Evolutionary conservation across 2,888 invertebrate genomes (phyloP).

Genomic region (Parnassius orleans): DNA sequence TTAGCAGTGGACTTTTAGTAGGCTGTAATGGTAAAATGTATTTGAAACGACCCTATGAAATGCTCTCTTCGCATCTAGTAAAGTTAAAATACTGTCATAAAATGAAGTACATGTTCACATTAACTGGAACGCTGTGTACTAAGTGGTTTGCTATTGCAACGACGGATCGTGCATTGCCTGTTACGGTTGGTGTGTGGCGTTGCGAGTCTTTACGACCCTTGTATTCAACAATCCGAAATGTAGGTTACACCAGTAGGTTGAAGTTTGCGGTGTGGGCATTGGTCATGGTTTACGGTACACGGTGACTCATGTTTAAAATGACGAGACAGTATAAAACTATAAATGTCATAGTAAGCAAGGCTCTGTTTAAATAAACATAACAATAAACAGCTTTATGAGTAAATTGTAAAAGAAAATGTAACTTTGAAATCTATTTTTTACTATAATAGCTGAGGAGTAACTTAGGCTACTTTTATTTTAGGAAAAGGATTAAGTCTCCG

Average conservation of each 20-base stretch:
- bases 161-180: conserved; percentile 65
- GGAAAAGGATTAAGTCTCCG: no score
- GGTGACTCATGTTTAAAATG: conserved; percentile 11
- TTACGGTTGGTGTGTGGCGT: conserved; percentile 54
- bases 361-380: no score
- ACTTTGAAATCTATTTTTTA: no score
- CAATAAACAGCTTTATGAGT: no score
- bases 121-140: conserved; percentile 52
- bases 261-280: conserved; percentile 43
- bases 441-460: no score
- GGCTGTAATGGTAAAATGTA: no score
- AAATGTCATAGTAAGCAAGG: no score
- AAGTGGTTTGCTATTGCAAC: conserved; percentile 56
- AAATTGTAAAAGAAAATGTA: no score
- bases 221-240: conserved; percentile 52
- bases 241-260: conserved; percentile 51
- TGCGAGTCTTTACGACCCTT: conserved; percentile 52
- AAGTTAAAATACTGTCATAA: conserved; percentile 20
- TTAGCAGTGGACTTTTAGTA: no score
- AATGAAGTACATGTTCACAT: conserved; percentile 9
- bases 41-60: no score
- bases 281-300: conserved; percentile 23
- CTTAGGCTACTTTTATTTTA: no score
- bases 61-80: neutral
- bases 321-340: neutral